These are phyloP conservation scores for Gracilinanus agilis DNA, from an alignment of 2,113 vertebrate species.

Conservation along the genomic window DNA sequence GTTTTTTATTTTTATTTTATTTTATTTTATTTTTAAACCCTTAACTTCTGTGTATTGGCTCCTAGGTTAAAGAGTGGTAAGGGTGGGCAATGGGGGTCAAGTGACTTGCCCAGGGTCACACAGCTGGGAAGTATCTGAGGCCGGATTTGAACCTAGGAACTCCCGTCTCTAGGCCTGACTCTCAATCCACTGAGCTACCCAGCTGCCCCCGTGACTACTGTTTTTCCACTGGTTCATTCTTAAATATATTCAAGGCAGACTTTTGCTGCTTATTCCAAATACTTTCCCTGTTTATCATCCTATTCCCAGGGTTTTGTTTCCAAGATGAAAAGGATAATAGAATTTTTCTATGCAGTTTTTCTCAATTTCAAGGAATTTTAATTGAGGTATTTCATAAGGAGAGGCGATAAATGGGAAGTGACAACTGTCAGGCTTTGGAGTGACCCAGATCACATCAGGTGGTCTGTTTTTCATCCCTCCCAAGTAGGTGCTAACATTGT, in stretches of 20 bases:
- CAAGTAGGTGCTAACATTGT: not conserved
- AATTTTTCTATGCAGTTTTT: not conserved
- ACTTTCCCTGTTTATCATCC: not conserved
- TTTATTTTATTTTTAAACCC: no score
- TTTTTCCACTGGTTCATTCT: not conserved
- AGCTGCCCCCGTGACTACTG: no score
- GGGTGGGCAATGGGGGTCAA: no score
- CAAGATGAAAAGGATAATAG: not conserved
- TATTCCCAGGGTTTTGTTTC: conserved; percentile 4
- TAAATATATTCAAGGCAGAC: not conserved
- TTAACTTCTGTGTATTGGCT: no score
- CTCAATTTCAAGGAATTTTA: not conserved
- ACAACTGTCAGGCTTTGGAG: not conserved
- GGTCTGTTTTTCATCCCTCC: not conserved
- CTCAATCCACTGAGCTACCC: no score
- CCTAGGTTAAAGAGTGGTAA: no score
- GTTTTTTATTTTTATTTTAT: no score
- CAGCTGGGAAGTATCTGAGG: no score
- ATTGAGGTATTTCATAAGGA: conserved; percentile 1
- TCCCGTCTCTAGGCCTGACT: no score
- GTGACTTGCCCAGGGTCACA: no score
- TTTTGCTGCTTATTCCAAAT: not conserved
- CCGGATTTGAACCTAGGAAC: no score
- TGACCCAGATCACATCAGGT: not conserved
- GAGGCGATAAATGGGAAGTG: not conserved